Evolutionary conservation across 2,113 vertebrate genomes (phyloP).

Genomic region (Aleadryas rufinucha): DNA sequence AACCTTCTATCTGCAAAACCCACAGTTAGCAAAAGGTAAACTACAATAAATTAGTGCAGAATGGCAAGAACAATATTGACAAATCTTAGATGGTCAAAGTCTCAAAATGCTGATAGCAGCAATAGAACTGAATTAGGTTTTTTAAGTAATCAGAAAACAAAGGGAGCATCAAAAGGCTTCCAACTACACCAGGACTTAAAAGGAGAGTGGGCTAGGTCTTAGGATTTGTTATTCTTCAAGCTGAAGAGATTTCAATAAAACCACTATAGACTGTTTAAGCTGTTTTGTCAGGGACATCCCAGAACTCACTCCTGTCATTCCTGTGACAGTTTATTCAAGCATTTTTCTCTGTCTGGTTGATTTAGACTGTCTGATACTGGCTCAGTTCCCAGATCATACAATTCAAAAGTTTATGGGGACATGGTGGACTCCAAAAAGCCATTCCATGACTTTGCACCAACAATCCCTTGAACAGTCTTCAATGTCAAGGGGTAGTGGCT

Average conservation of each 20-base stretch:
- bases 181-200: background rate
- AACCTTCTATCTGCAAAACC: background rate
- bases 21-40: background rate
- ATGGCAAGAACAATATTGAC: conserved; percentile 53
- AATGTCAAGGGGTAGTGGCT: background rate
- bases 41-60: conserved; percentile 41
- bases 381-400: background rate
- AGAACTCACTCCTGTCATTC: background rate
- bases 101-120: conserved; percentile 48
- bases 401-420: background rate
- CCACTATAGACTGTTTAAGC: background rate
- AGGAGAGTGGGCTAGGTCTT: background rate
- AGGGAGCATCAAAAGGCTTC: background rate
- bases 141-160: background rate
- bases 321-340: background rate
- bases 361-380: background rate
- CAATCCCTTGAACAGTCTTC: background rate
- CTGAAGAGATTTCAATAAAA: background rate
- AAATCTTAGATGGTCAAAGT: background rate
- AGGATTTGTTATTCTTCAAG: background rate
- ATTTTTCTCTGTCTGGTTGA: background rate
- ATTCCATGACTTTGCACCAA: background rate
- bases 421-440: background rate
- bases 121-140: conserved; percentile 25
- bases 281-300: background rate